Evolutionary conservation across 2,888 invertebrate genomes (phyloP), one percentile per base, ranked within the genome.

Genomic region (Autographa gamma): DNA sequence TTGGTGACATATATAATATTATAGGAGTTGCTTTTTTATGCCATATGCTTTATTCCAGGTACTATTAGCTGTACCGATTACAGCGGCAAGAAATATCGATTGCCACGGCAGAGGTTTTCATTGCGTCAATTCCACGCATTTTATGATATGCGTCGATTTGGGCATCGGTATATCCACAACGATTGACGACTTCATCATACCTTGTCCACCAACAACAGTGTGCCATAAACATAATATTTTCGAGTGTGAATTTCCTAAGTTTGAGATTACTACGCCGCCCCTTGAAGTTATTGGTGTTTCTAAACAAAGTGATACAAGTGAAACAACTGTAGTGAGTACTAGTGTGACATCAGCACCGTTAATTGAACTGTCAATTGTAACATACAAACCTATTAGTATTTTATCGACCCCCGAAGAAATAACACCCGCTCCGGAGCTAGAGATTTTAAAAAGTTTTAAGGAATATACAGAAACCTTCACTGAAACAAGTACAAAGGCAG

Each of bases 141-240:
- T 96, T 79, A 92, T 93, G 88, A 93, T 96, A 83, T 96, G 96
- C 82, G 94, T 95, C 56, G 94, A 95, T 79, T 85, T 94, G 56
- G 95, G 95, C 31, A 89, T 88, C 48, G 94, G 94, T 58, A 79
- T 93, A 14, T 93, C 93, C 13, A 89, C 86, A 59, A 93, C 95
- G 2, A 89, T 95, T 16, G 95, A 94, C 66, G 89, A 92, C 76
- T 91, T 92, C 75, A 70, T 92, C 6, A 91, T 95, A 79, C 88
- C 86, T 8, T 96, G 95, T 79, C 95, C 95, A 14, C 83, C 85
- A 1, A 85, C 89, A 19, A 95, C 95, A 32, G 87, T 85, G 71
- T 96, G 96, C 74, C 82, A 82, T 38, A 75, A 78, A 65, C 86
- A 72, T 14, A 95, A 95, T 77, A 79, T 81, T 64, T 93, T 90